Evolutionary conservation across 1,140 invertebrate genomes (phyloP).

Genomic region (Drosophila ficusphila): DNA sequence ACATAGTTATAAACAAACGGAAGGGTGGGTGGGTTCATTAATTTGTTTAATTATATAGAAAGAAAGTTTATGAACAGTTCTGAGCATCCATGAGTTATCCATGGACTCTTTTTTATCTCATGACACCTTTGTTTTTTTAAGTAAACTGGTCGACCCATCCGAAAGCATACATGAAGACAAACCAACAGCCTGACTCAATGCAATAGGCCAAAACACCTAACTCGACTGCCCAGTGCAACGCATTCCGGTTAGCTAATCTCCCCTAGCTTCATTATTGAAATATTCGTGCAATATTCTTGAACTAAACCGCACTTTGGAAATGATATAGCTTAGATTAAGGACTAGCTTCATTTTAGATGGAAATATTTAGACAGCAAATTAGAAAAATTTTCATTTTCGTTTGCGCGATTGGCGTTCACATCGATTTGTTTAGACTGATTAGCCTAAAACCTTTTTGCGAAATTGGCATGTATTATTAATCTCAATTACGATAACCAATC

Average conservation of each 20-base stretch:
- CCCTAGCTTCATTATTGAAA: conserved; percentile 6
- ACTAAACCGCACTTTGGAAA: conserved; percentile 18
- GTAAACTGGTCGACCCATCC: not conserved
- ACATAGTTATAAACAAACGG: conserved; percentile 21
- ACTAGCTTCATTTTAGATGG: conserved; percentile 56
- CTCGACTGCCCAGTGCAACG: conserved; percentile 16
- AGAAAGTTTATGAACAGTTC: not conserved
- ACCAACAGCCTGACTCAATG: conserved; percentile 6
- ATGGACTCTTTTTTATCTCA: not conserved
- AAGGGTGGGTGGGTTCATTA: conserved; percentile 13
- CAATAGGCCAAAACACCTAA: conserved; percentile 17
- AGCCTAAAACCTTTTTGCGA: conserved; percentile 71
- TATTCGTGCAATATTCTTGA: conserved; percentile 31
- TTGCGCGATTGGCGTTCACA: conserved; percentile 57
- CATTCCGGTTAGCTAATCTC: conserved; percentile 29
- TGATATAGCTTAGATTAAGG: conserved; percentile 26
- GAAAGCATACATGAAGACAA: conserved; percentile 9
- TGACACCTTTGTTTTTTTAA: not conserved
- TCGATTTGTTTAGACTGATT: conserved; percentile 75
- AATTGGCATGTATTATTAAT: conserved; percentile 49
- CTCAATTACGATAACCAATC: conserved; percentile 23
- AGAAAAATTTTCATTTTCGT: conserved; percentile 52
- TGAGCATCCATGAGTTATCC: not conserved
- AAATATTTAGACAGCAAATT: conserved; percentile 66
- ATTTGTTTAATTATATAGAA: not conserved